These are phyloP conservation scores for Sorex maritimensis DNA, from an alignment of 2,797 vertebrate species.

Conservation along the genomic window DNA sequence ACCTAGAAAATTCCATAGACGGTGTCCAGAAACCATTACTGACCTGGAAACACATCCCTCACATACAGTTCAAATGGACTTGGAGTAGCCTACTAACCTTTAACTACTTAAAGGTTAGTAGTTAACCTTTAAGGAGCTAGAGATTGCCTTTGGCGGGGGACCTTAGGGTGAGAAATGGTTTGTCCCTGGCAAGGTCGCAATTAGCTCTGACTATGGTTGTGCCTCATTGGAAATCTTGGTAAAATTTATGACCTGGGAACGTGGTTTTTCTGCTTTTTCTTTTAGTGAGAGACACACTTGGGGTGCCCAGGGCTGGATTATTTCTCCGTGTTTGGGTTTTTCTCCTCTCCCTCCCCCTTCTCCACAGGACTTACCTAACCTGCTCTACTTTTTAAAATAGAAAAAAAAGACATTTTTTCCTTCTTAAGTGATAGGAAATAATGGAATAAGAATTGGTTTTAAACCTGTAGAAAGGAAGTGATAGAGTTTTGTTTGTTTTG, in stretches of 20 bases:
- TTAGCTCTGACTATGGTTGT: not conserved
- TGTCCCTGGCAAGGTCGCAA: not conserved
- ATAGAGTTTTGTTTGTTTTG: not conserved
- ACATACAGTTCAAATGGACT: conserved; percentile 6
- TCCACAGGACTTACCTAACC: not conserved
- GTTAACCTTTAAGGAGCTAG: not conserved
- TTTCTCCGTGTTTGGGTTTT: not conserved
- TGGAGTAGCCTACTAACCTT: not conserved
- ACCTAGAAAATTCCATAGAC: conserved; percentile 10
- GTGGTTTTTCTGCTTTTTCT: not conserved
- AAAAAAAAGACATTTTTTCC: not conserved
- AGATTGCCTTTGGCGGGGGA: not conserved
- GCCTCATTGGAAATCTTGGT: not conserved
- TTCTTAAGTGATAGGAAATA: conserved; percentile 24
- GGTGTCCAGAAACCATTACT: not conserved
- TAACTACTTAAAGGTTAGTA: too few species aligned
- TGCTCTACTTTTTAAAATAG: not conserved
- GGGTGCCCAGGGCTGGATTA: too few species aligned
- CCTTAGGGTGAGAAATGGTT: not conserved
- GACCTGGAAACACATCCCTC: conserved; percentile 11
- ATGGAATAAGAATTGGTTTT: not conserved
- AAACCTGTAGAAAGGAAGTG: conserved; percentile 29
- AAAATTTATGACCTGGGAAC: conserved; percentile 44
- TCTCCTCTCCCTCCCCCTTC: not conserved
- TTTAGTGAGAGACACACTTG: too few species aligned